A percentile compares a stretch with the other conserved stretches of the same genome.
phyloP scores from a whole-genome alignment of 2,797 vertebrate species.

The Lophotriccus pileatus region DNA sequence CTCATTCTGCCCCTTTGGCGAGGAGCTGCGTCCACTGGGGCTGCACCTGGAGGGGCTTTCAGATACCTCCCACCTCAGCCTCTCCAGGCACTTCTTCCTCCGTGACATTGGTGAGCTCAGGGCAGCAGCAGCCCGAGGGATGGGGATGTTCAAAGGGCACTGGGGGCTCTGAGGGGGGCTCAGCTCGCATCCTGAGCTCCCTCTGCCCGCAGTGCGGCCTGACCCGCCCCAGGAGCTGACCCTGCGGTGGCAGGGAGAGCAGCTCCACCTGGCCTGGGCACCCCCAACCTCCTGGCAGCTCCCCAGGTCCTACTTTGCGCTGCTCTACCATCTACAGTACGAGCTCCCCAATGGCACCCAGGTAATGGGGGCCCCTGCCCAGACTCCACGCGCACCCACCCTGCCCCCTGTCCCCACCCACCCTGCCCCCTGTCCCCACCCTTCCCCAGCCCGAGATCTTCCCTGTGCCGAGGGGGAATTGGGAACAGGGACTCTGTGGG shows the following conservation, averaged over 20 bases:
- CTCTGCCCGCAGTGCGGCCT: neutral
- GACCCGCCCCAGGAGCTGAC: neutral
- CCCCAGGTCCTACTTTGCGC: neutral
- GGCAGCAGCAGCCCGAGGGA: accelerated
- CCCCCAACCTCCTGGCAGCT: neutral
- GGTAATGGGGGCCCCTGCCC: neutral
- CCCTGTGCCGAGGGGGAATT: accelerated
- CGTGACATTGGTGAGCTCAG: neutral
- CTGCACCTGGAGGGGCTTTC: constrained; percentile 38
- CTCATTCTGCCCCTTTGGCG: neutral
- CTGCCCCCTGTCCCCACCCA: accelerated
- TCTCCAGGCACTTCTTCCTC: neutral
- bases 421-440: neutral
- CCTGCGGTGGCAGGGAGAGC: accelerated
- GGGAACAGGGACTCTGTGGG: too few species aligned
- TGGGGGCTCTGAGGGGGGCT: neutral
- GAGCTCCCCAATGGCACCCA: neutral
- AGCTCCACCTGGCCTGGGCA: neutral
- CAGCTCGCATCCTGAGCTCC: neutral
- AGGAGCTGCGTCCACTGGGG: neutral
- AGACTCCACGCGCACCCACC: accelerated
- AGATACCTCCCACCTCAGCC: neutral
- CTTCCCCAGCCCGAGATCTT: neutral
- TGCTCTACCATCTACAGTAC: constrained; percentile 2
- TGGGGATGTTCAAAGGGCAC: accelerated